These are phyloP conservation scores for Yponomeuta sedellus DNA, from an alignment of 2,888 invertebrate species.

Conservation along the genomic window DNA sequence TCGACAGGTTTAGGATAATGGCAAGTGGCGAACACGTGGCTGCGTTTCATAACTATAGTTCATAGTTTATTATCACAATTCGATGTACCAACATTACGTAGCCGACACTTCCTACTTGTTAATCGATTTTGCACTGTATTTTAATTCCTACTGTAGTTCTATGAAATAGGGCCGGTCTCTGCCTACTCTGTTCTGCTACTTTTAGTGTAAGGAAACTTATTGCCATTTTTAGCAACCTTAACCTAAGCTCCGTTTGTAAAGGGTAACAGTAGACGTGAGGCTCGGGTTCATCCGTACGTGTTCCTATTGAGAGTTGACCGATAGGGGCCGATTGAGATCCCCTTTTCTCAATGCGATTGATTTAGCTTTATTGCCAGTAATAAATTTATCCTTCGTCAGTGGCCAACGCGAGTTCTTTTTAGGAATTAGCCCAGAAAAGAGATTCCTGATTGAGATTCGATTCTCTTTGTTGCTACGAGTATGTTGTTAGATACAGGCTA, in stretches of 20 bases:
- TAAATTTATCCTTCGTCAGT: constrained; percentile 47
- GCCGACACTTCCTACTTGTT: too few species aligned
- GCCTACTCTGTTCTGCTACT: too few species aligned
- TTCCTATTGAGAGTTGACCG: constrained; percentile 41
- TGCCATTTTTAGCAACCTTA: background rate
- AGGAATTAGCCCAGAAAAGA: constrained; percentile 12
- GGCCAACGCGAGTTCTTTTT: background rate
- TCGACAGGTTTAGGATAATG: too few species aligned
- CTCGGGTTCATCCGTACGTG: constrained; percentile 18
- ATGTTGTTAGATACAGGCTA: background rate
- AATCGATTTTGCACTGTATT: too few species aligned
- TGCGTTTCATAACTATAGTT: too few species aligned
- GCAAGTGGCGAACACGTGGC: too few species aligned
- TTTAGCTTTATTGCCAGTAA: constrained; percentile 62
- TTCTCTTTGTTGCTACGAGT: background rate
- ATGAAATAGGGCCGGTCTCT: too few species aligned
- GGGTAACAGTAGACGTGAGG: background rate
- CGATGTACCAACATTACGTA: too few species aligned
- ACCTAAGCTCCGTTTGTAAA: background rate
- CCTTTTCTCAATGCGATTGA: constrained; percentile 53
- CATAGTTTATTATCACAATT: too few species aligned
- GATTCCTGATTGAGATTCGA: background rate
- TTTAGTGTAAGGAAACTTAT: too few species aligned
- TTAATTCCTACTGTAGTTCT: too few species aligned
- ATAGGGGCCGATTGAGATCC: constrained; percentile 47